phyloP scores from a whole-genome alignment of 2,113 vertebrate genomes.

The Epinephelus lanceolatus region DNA sequence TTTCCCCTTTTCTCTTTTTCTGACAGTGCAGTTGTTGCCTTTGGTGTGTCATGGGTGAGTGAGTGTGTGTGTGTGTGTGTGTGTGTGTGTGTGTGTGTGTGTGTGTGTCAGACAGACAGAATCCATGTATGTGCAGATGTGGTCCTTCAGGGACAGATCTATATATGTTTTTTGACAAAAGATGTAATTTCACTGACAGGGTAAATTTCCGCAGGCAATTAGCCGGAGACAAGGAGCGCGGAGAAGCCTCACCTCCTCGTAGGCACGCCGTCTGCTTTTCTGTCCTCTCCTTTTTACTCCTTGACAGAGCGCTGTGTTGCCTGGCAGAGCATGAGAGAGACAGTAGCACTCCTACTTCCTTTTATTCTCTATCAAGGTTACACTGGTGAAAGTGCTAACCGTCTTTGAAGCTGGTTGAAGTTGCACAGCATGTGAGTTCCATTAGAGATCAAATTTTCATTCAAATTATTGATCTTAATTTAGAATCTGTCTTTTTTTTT shows the following conservation, averaged over 20 bases:
- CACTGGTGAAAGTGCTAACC: conserved; percentile 26
- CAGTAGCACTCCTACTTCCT: conserved; percentile 28
- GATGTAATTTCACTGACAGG: conserved; percentile 46
- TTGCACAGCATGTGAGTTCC: not conserved
- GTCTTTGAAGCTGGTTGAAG: conserved; percentile 23
- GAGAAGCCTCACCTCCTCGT: conserved; percentile 57
- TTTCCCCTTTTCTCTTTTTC: not conserved
- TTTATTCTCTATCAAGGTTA: conserved; percentile 54
- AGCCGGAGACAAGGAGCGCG: conserved; percentile 49
- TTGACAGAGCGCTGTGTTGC: conserved; percentile 40
- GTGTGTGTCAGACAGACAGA: conserved; percentile 6
- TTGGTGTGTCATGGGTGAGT: conserved; percentile 24
- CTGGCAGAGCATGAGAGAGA: conserved; percentile 51
- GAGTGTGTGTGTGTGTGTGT: not conserved
- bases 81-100: not conserved
- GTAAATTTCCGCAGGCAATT: conserved; percentile 65
- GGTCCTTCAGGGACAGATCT: conserved; percentile 31
- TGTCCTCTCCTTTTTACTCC: conserved; percentile 51
- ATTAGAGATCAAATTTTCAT: conserved; percentile 18
- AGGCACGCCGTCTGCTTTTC: conserved; percentile 51
- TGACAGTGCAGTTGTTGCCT: conserved; percentile 16
- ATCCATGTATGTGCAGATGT: conserved; percentile 7
- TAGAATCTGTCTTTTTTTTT: not conserved
- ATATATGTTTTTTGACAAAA: conserved; percentile 25
- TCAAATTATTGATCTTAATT: conserved; percentile 27